Evolutionary conservation across 2,113 vertebrate species (phyloP), one percentile per base, ranked within the genome.

Genomic region (Dicaeum eximium): DNA sequence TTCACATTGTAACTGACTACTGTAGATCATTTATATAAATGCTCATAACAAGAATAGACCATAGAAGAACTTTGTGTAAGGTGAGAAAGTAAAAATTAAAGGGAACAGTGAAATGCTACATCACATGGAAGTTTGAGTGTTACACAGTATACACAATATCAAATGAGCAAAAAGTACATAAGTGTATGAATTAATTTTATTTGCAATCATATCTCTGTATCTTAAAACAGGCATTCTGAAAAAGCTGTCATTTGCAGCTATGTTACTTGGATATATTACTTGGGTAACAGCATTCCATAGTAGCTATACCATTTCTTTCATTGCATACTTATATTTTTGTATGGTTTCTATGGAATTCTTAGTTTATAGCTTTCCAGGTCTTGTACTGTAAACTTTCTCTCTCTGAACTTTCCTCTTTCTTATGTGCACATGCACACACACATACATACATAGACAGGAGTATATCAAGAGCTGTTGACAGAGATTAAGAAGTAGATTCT

Each of bases 361-460:
- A 48, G 23, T 56, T 70, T 64, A 48, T 13, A 56, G 7, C 3
- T 89, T 85, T 47, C 7, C 10, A 25, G n/a, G 2, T 53, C 38
- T 74, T 25, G 4, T 33, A 33, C 13, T 42, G 2, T 27, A 25
- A 48, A 42, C 14, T n/a, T 45, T 80, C 16, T 72, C 0, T 0
- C 11, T 66, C 28, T 75, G 38, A 82, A 38, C 20, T 71, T 74
- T n/a, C 15, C 10, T 24, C 15, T 18, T 65, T 21, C 12, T 13
- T 44, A 17, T 2, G 7, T 45, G 4, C 1, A 3, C 3, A 8
- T 28, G 17, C 17, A 31, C 14, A 7, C 6, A 13, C 11, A 8
- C 21, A 25, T 6, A 24, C 6, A 31, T 8, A 14, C 4, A 17
- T 24, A 5, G 11, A 31, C 9, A 31, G 18, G 30, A 45, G 11